Evolutionary conservation across 2,113 vertebrate genomes (phyloP).

Genomic region (Calyptomena viridis): DNA sequence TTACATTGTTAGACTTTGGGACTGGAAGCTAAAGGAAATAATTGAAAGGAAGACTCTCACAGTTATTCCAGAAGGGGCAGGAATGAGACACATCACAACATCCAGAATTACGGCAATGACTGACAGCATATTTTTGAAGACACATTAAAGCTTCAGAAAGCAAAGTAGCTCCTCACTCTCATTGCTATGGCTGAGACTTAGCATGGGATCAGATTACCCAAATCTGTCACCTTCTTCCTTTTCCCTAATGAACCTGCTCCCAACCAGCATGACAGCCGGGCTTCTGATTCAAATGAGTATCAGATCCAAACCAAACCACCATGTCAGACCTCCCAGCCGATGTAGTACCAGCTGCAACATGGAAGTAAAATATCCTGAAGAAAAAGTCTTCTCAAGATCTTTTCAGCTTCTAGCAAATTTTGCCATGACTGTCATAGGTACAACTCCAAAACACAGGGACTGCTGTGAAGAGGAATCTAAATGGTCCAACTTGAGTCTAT

Average conservation of each 20-base stretch:
- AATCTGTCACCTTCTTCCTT: not conserved
- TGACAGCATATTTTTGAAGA: not conserved
- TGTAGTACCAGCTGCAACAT: not conserved
- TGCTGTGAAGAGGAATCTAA: not conserved
- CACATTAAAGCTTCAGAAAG: not conserved
- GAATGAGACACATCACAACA: not conserved
- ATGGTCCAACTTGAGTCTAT: not conserved
- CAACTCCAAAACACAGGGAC: not conserved
- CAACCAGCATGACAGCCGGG: not conserved
- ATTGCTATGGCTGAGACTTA: not conserved
- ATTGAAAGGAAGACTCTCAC: conserved; percentile 7
- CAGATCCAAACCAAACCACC: not conserved
- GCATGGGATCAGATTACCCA: not conserved
- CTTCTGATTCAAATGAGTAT: not conserved
- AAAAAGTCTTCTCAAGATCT: not conserved
- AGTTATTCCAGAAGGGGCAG: not conserved
- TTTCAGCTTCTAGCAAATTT: not conserved
- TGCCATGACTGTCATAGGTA: not conserved
- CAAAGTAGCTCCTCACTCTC: not conserved
- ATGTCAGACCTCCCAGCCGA: not conserved
- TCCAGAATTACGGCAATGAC: not conserved
- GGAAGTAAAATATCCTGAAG: not conserved
- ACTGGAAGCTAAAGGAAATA: conserved; percentile 20
- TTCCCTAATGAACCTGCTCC: not conserved
- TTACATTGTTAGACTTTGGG: not conserved